Conservation (phyloP, 2,888 invertebrate genomes). For the Gari tellinella region DNA sequence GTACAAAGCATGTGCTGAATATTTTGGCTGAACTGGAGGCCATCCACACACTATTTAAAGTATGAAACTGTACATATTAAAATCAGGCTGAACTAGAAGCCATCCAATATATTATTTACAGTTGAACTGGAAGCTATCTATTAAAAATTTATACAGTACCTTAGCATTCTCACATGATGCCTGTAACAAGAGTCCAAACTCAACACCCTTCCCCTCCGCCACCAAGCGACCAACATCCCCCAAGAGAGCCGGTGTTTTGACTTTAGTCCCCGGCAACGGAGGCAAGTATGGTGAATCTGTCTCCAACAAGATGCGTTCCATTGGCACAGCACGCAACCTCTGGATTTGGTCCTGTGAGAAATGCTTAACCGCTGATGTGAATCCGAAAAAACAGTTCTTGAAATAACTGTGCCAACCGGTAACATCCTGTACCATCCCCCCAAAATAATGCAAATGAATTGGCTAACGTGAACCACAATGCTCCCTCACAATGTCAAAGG, state of each 20-base stretch:
- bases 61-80: too few species aligned
- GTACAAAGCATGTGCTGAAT: too few species aligned
- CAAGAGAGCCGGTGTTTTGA: neutral
- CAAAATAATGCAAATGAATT: conserved; percentile 8
- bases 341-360: neutral
- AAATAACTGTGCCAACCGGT: neutral
- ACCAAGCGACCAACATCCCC: neutral
- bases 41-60: too few species aligned
- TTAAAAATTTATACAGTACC: neutral
- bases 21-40: too few species aligned
- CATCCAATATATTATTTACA: too few species aligned
- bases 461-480: conserved; percentile 1
- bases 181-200: neutral
- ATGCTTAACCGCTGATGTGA: neutral
- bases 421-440: neutral
- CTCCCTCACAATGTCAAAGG: too few species aligned
- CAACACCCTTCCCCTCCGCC: neutral
- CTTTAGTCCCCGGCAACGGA: neutral
- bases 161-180: neutral
- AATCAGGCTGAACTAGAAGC: too few species aligned
- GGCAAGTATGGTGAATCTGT: conserved; percentile 5
- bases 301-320: neutral
- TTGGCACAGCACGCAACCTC: neutral
- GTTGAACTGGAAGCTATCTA: too few species aligned
- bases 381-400: conserved; percentile 4